Evolutionary conservation across 2,888 invertebrate species (phyloP).

Genomic region (Machimus rusticus): DNA sequence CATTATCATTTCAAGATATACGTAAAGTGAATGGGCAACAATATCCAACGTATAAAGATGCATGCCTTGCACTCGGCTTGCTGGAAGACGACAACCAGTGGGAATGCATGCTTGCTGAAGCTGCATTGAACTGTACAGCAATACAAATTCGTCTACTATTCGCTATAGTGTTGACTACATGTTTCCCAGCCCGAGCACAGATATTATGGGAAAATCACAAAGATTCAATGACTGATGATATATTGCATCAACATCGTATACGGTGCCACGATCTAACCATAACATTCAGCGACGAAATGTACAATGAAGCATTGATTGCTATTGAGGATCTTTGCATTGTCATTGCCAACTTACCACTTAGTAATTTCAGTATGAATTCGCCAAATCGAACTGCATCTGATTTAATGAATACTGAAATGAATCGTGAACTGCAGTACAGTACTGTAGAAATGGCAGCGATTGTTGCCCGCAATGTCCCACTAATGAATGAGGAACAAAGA

Average conservation of each 20-base stretch:
- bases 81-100: neutral
- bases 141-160: neutral
- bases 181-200: conserved; percentile 9
- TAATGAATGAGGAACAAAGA: too few species aligned
- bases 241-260: neutral
- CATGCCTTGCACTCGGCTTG: neutral
- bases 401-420: neutral
- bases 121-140: conserved; percentile 38
- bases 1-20: too few species aligned
- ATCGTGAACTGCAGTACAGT: neutral
- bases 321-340: conserved; percentile 29
- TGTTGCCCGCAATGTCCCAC: too few species aligned
- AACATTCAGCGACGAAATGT: conserved; percentile 17
- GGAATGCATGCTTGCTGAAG: conserved; percentile 38
- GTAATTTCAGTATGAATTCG: conserved; percentile 39
- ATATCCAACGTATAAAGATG: too few species aligned
- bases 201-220: neutral
- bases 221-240: neutral
- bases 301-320: conserved; percentile 30
- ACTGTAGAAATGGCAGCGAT: too few species aligned
- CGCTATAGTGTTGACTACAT: conserved; percentile 43
- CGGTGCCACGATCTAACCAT: too few species aligned
- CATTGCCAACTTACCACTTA: neutral
- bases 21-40: too few species aligned
- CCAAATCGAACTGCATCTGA: conserved; percentile 39